Base-by-base conservation (phyloP, 2,113 vertebrate species). In the Oncorhynchus nerka region DNA sequence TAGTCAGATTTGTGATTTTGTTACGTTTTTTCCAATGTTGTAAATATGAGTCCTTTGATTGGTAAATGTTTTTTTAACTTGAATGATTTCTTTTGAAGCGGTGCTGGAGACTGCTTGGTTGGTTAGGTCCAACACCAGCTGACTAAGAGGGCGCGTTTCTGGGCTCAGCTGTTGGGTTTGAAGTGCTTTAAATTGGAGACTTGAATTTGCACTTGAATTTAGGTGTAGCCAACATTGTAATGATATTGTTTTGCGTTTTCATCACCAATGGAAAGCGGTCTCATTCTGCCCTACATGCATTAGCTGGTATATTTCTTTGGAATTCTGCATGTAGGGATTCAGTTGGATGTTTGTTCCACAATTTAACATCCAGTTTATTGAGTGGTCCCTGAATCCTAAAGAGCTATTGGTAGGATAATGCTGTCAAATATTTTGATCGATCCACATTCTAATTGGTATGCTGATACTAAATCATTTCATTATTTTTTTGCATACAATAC, bases 301-400 rank as follows among this genome's bases (percentile, higher is more conserved):
- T 64, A 61, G 32, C 49, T 48, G 39, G 59, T 66, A 39, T 68
- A 9, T 65, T 32, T 26, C 39, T 75, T 16, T 74, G 61, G 6
- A 48, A 39, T 65, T 67, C 64, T 59, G 70, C 51, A 22, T 32
- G 20, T 32, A 48, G 20, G 39, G 39, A 4, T 20, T 69, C 32
- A 13, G 20, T 73, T 8, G 71, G 71, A 59, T 64, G 71, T 61
- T 73, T 62, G 71, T 73, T 57, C 71, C 71, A 73, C 26, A 15
- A 30, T 28, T 26, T 73, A 26, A 61, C 62, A 9, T 45, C 55
- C 15, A 61, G 55, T 19, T 73, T 20, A 19, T 13, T 73, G 71
- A 61, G 26, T 28, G 71, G 57, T 30, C 71, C 71, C 1, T 39
- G 45, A 28, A 70, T 9, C 4, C 45, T 49, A 70, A n/a, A 70